phyloP scores from a whole-genome alignment of 92 coral and sea anemone species.

The Bergia puertoricense region DNA sequence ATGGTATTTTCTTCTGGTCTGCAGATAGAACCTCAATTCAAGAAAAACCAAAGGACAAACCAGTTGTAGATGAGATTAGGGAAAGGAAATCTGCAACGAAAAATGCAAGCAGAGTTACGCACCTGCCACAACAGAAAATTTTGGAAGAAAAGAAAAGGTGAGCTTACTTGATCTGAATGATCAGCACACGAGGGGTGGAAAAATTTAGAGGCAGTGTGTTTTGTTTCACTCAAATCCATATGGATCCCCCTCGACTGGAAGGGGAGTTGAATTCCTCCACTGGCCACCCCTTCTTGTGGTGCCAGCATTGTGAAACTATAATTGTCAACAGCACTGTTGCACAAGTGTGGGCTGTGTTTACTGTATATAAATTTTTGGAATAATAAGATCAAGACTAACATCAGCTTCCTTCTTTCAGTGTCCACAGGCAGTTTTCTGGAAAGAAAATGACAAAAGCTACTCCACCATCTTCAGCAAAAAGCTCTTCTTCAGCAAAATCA shows the following conservation, averaged over 20 bases:
- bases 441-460: slow-evolving; percentile 58
- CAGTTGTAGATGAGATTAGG: background rate
- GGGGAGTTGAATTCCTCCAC: too few relatives aligned
- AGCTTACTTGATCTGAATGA: background rate
- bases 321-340: too few relatives aligned
- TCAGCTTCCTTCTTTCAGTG: background rate
- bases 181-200: background rate
- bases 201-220: too few relatives aligned
- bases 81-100: background rate
- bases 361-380: too few relatives aligned
- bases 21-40: background rate
- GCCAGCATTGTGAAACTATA: too few relatives aligned
- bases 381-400: too few relatives aligned
- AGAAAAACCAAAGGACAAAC: background rate
- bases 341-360: too few relatives aligned
- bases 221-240: too few relatives aligned
- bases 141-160: slow-evolving; percentile 30
- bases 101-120: slow-evolving; percentile 12
- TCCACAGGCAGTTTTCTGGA: slow-evolving; percentile 59
- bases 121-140: slow-evolving; percentile 25
- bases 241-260: too few relatives aligned
- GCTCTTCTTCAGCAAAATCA: slow-evolving; percentile 56
- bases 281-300: too few relatives aligned
- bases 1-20: background rate
- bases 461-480: slow-evolving; percentile 74